phyloP scores from a whole-genome alignment of 2,888 invertebrate genomes.

The Leucophenga maculata region DNA sequence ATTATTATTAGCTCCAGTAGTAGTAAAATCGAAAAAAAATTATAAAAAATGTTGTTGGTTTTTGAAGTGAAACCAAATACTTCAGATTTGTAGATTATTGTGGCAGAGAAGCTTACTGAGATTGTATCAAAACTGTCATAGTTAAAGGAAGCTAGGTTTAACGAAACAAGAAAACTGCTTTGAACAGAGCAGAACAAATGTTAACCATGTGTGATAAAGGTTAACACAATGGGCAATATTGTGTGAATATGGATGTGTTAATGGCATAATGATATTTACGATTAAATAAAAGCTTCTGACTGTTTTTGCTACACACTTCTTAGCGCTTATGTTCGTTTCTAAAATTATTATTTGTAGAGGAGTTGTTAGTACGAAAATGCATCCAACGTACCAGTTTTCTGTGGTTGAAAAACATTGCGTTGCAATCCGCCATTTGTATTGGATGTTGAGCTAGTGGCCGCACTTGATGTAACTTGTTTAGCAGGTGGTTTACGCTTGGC shows the following conservation, averaged over 20 bases:
- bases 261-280: too few relatives aligned
- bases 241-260: background rate
- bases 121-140: too few relatives aligned
- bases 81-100: too few relatives aligned
- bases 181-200: background rate
- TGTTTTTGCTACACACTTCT: constrained; percentile 23
- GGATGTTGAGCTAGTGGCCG: constrained; percentile 59
- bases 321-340: constrained; percentile 29
- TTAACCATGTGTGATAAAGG: constrained; percentile 38
- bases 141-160: too few relatives aligned
- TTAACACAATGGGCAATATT: constrained; percentile 20
- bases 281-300: too few relatives aligned
- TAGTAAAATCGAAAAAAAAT: constrained; percentile 41
- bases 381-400: constrained; percentile 71
- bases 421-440: constrained; percentile 54
- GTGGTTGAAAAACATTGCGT: constrained; percentile 58
- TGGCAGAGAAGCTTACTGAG: too few relatives aligned
- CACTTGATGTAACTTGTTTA: constrained; percentile 49
- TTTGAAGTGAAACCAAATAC: too few relatives aligned
- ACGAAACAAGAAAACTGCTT: background rate
- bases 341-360: constrained; percentile 22
- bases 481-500: constrained; percentile 74
- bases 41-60: background rate
- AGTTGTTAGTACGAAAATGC: constrained; percentile 63
- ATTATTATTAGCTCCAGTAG: constrained; percentile 48